phyloP scores from a whole-genome alignment of 2,888 invertebrate species.

The Dolichopus griseipennis region DNA sequence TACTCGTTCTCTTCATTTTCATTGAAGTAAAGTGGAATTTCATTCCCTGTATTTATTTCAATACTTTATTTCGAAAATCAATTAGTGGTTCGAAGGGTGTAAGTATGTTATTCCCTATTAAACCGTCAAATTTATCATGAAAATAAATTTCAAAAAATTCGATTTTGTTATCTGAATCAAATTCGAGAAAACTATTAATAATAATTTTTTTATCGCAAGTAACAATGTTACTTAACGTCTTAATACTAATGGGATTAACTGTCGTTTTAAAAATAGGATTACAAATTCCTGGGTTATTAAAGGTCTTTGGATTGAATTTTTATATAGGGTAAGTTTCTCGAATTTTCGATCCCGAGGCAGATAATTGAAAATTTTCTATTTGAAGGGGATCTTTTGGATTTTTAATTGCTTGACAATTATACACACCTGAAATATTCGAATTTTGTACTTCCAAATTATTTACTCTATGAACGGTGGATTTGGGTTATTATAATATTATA shows the following conservation, averaged over 20 bases:
- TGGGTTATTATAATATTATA: no score
- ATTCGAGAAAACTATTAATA: background rate
- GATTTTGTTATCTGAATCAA: background rate
- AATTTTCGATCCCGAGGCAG: constrained; percentile 10
- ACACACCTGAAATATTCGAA: no score
- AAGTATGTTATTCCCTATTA: background rate
- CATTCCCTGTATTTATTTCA: no score
- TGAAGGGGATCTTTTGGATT: no score
- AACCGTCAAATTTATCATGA: background rate
- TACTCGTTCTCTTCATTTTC: no score
- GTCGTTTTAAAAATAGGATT: background rate
- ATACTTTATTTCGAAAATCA: background rate
- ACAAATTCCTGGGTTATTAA: background rate
- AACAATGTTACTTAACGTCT: background rate
- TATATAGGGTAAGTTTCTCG: constrained; percentile 13
- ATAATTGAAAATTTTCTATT: constrained; percentile 15
- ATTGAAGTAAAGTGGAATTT: no score
- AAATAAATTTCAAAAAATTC: background rate
- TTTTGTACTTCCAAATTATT: constrained; percentile 5
- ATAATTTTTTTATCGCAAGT: background rate
- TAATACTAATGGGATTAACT: background rate
- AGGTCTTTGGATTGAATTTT: background rate
- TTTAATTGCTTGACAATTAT: no score
- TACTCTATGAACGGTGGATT: constrained; percentile 12
- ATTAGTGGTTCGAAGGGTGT: background rate